Base-by-base conservation (phyloP, 1,140 invertebrate species). In the Neodiprion fabricii region DNA sequence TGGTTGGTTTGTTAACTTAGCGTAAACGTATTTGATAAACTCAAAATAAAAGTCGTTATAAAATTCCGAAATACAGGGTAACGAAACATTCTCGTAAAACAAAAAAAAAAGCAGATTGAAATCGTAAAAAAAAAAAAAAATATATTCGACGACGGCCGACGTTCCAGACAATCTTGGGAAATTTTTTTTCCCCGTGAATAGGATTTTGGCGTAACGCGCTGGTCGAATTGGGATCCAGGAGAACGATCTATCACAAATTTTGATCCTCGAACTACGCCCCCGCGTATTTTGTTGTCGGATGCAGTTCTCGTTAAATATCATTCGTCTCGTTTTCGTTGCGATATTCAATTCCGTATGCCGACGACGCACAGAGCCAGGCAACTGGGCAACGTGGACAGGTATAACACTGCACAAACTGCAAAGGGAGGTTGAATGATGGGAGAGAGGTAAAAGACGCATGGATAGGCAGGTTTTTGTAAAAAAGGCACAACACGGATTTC, bases 401-500 rank as follows among this genome's bases (percentile, higher is more conserved):
- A 17, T 71, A 66, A 9, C n/a, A 9, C 10, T 4, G 50, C 11
- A 17, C 48, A 28, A 50, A 49, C 48, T 23, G 47, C 7, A 68
- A 40, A 68, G 21, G 66, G 48, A 65, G 23, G 72, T 28, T 72
- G 40, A 21, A 28, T 77, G 72, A 81, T 84, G 82, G 77, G 83
- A 75, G 75, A 70, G 75, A 85, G 85, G 84, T 81, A 79, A 80
- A 80, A 79, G 82, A 79, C 82, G 61, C 76, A 14, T 61, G 5
- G n/a, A 61, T 14, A 61, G 53, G 9, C 11, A 61, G 11, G 53
- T 61, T 61, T 61, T 17, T 40, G 28, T 61, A 8, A 82, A 85
- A 85, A 82, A 87, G 83, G 86, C 78, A 87, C 85, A 87, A 87
- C 85, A 87, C 76, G 78, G 79, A 86, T 87, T 87, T 88, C 83